Base-by-base conservation (phyloP, 1,140 invertebrate species). In the Polyergus mexicanus region DNA sequence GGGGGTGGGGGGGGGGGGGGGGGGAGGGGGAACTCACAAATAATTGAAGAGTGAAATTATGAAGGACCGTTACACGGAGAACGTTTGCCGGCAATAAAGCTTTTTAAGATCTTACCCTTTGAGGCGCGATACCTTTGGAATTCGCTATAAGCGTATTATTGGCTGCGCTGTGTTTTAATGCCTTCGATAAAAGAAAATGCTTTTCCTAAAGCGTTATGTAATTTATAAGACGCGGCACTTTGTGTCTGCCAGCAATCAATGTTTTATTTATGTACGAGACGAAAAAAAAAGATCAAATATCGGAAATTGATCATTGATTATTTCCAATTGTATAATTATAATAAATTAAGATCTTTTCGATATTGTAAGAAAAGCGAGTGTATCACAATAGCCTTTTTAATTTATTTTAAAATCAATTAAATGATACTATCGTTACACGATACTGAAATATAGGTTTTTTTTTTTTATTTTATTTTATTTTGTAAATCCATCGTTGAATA, bases 41-140 rank as follows among this genome's bases (percentile, higher is more conserved):
- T 84, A 86, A 89, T 88, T 71, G 47, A 56, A 71, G 83, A 86
- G 87, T 77, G 65, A 86, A 86, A 86, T 86, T 88, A 88, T 85
- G 71, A 38, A 80, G 44, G 51, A 69, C 58, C 22, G 28, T 19
- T 88, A 35, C 28, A 80, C 38, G 28, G 68, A 47, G 63, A 86
- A 89, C 69, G 87, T 81, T 74, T 38, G 62, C 44, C 75, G 54
- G 28, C 75, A 88, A 88, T 56, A 85, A 88, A 88, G 86, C 51
- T 69, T 68, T 78, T 81, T 69, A 63, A 65, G 56, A 76, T 81
- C 44, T 75, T 69, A 69, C 22, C 44, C 77, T 81, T 86, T 88
- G 47, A 81, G 28, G 60, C 11, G 22, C 44, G 41, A 69, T 84
- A 63, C 65, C 44, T 66, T 71, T 74, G 25, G 74, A 88, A 84